phyloP scores from a whole-genome alignment of 2,113 vertebrate species.

The Baryphthengus martii region DNA sequence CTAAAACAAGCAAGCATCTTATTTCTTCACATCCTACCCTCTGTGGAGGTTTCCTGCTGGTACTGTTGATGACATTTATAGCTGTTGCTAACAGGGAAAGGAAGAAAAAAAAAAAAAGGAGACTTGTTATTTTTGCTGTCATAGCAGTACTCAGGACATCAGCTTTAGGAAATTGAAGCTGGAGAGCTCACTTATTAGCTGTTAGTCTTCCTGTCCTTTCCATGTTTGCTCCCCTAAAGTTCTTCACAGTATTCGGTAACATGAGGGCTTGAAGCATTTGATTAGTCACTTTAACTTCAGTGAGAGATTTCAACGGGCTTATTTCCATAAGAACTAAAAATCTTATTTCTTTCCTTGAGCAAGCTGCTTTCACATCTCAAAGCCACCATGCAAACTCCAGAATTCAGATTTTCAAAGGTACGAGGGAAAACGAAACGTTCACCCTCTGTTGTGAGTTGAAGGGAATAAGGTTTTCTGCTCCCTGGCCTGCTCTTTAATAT shows the following conservation, averaged over 20 bases:
- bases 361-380: neutral
- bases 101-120: neutral
- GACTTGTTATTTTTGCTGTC: slow-evolving; percentile 34
- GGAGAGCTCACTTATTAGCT: neutral
- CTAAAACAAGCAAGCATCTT: slow-evolving; percentile 54
- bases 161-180: neutral
- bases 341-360: neutral
- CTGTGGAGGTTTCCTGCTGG: slow-evolving; percentile 55
- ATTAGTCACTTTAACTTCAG: neutral
- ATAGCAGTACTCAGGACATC: neutral
- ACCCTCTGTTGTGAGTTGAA: neutral
- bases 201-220: neutral
- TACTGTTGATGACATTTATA: slow-evolving; percentile 60
- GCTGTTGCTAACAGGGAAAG: slow-evolving; percentile 51
- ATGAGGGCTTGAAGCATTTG: neutral
- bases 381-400: neutral
- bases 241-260: neutral
- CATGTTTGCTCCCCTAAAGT: neutral
- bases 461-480: neutral
- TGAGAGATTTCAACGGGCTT: neutral
- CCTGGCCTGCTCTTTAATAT: neutral
- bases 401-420: neutral
- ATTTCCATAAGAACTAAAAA: neutral
- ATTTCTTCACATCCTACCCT: slow-evolving; percentile 61
- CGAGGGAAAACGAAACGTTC: neutral